Evolutionary conservation across 2,888 invertebrate species (phyloP).

Genomic region (Brachypalpus laphriformis): DNA sequence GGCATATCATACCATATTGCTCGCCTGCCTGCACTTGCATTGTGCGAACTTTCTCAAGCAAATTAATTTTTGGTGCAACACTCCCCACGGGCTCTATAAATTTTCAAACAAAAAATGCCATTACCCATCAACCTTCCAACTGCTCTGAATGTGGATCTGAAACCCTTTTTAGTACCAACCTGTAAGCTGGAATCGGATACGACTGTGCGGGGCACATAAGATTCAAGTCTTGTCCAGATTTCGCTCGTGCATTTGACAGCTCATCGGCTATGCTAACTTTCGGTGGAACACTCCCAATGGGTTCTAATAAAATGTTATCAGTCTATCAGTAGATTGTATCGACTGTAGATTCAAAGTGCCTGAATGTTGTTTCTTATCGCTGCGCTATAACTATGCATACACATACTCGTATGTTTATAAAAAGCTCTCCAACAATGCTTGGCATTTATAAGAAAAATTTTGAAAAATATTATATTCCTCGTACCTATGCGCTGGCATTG

Average conservation of each 20-base stretch:
- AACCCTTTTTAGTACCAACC: conserved; percentile 83
- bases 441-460: background rate
- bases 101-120: background rate
- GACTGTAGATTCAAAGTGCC: conserved; percentile 28
- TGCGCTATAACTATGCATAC: background rate
- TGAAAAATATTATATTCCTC: conserved; percentile 60
- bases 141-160: conserved; percentile 76
- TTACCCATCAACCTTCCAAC: conserved; percentile 25
- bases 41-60: conserved; percentile 86
- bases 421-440: background rate
- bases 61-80: conserved; percentile 87
- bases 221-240: conserved; percentile 83
- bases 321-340: background rate
- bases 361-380: conserved; percentile 49
- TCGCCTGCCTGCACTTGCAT: conserved; percentile 83
- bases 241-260: conserved; percentile 78
- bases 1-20: conserved; percentile 88
- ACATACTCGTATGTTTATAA: no score
- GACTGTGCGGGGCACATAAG: conserved; percentile 90
- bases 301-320: conserved; percentile 79
- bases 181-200: conserved; percentile 89
- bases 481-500: conserved; percentile 89
- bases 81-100: conserved; percentile 84
- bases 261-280: conserved; percentile 85
- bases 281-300: conserved; percentile 85